phyloP scores from a whole-genome alignment of 2,113 vertebrate species.

The Semicossyphus pulcher region DNA sequence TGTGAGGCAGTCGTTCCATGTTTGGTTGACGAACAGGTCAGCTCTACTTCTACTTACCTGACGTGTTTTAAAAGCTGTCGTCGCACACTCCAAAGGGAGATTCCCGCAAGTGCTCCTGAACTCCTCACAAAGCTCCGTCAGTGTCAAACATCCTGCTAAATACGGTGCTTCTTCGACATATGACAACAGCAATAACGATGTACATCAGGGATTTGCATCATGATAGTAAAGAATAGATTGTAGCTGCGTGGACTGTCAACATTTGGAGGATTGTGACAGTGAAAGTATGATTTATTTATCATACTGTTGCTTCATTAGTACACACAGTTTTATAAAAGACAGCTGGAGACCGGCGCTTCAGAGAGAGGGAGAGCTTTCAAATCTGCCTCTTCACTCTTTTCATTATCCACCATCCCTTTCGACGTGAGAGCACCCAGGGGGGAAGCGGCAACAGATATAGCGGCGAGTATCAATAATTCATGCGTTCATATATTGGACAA shows the following conservation, averaged over 20 bases:
- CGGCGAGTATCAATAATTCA: conserved; percentile 71
- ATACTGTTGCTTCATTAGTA: conserved; percentile 38
- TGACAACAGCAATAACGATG: conserved; percentile 23
- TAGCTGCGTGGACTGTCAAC: conserved; percentile 10
- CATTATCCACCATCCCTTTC: conserved; percentile 63
- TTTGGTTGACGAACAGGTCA: too few relatives aligned
- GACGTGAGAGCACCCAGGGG: conserved; percentile 49
- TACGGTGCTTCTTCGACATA: not conserved
- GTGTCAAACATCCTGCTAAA: conserved; percentile 26
- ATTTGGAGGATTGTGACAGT: conserved; percentile 20
- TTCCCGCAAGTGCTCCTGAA: conserved; percentile 16
- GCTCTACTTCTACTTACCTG: not conserved
- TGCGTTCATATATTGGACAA: conserved; percentile 69
- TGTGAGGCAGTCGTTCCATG: too few relatives aligned
- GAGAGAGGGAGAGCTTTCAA: conserved; percentile 44
- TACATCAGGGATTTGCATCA: conserved; percentile 8
- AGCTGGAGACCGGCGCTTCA: conserved; percentile 39
- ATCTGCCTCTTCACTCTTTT: conserved; percentile 55
- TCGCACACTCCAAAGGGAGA: not conserved
- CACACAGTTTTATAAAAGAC: conserved; percentile 20
- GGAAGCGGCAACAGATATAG: conserved; percentile 52
- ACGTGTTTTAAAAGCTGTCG: conserved; percentile 10
- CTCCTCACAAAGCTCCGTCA: conserved; percentile 1
- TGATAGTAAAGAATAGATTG: not conserved
- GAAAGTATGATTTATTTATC: conserved; percentile 33